Base-by-base conservation (phyloP, 2,888 invertebrate species). In the Cephus runcator region DNA sequence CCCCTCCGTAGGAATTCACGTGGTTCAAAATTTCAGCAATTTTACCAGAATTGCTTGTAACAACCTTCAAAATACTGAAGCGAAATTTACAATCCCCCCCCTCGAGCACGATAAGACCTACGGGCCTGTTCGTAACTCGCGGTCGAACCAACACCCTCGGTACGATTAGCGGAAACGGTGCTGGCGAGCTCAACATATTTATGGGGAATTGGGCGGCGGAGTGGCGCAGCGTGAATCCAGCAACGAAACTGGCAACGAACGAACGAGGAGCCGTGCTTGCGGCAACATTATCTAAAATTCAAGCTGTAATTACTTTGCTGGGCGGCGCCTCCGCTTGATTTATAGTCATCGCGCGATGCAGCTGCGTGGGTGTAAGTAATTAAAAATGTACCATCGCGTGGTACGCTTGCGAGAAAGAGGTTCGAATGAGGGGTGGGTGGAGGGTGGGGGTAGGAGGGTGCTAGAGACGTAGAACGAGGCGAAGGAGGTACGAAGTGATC, bases 281-380 rank as follows among this genome's bases (percentile, higher is more conserved):
- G 91, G 91, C 90, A 90, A 90, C 91, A 91, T 91, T 91, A 91
- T 91, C 91, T 91, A 91, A 91, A 91, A 91, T 91, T 91, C 91
- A 91, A 90, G 91, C 91, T 89, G 91, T 91, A 91, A 91, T 91
- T 91, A 91, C 91, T 91, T 91, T 89, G 90, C 90, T 90, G 91
- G 91, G 91, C 89, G 91, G 90, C 86, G 79, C 82, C 82, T 88
- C 85, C 86, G 88, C 88, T 91, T 91, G 91, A 91, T 91, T 91
- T 91, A 91, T 91, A 91, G 91, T 91, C 90, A 91, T 91, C 91
- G 91, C 89, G 86, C 91, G 88, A 91, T 91, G 91, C 91, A 91
- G 91, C 91, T 91, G 91, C 91, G 91, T 91, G 91, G 91, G 91
- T 91, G 91, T 91, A 91, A 91, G 91, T 91, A 91, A 91, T 91